Evolutionary conservation across 2,797 vertebrate species (phyloP).

Genomic region (Coranthus polyacanthus): DNA sequence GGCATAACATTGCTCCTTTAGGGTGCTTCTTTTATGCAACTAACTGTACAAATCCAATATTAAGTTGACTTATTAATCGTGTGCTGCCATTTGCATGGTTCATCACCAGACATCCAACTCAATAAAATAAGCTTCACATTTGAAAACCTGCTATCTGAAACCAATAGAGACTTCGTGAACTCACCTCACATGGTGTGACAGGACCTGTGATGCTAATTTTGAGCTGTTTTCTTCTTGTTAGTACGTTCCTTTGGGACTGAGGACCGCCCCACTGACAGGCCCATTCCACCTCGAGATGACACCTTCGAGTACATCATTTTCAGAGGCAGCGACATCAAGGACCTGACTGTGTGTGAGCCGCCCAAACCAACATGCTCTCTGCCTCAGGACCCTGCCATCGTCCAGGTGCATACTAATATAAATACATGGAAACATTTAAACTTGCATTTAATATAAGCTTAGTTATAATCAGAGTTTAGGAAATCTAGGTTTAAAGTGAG

Average conservation of each 20-base stretch:
- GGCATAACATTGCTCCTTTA: too few relatives aligned
- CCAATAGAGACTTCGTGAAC: too few relatives aligned
- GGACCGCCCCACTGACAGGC: constrained; percentile 94
- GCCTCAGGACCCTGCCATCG: constrained; percentile 97
- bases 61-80: too few relatives aligned
- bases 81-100: too few relatives aligned
- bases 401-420: constrained; percentile 87
- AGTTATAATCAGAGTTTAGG: too few relatives aligned
- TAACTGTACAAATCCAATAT: too few relatives aligned
- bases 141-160: too few relatives aligned
- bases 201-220: not conserved
- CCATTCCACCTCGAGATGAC: constrained; percentile 95
- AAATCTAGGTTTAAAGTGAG: too few relatives aligned
- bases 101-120: too few relatives aligned
- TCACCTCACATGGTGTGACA: too few relatives aligned
- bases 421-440: not conserved
- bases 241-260: constrained; percentile 99
- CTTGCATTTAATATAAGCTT: not conserved
- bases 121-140: too few relatives aligned
- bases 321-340: constrained; percentile 97
- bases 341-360: constrained; percentile 96
- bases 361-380: constrained; percentile 94
- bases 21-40: too few relatives aligned
- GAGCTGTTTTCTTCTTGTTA: constrained; percentile 53
- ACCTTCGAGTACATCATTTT: constrained; percentile 98